Percentiles rank a stretch among this genome's conserved stretches.
Conservation (phyloP, 2,113 vertebrate genomes). For the Coregonus clupeaformis region DNA sequence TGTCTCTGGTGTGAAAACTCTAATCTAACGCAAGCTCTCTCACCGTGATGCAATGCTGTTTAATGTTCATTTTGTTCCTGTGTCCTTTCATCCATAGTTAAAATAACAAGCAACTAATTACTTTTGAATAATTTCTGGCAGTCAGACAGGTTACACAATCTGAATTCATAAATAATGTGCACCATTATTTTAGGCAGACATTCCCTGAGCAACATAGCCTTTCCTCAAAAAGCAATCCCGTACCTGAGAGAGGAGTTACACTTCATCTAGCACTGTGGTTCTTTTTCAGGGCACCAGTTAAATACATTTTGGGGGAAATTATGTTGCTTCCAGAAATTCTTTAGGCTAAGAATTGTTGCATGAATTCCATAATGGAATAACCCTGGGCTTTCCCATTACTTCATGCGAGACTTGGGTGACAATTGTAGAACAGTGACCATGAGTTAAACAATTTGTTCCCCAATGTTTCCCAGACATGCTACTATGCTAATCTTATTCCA, state of each 20-base stretch:
- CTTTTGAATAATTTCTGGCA: slow-evolving; percentile 62
- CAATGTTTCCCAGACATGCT: too few species aligned
- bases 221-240: too few species aligned
- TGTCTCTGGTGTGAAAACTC: background rate
- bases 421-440: too few species aligned
- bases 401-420: too few species aligned
- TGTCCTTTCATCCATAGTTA: slow-evolving; percentile 65
- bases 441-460: too few species aligned
- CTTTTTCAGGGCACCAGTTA: background rate
- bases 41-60: background rate
- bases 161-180: background rate
- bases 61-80: slow-evolving; percentile 26
- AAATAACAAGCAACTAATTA: slow-evolving; percentile 59
- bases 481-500: too few species aligned
- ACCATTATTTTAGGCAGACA: background rate
- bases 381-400: background rate
- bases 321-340: slow-evolving; percentile 2
- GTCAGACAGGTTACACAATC: slow-evolving; percentile 36
- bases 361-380: background rate
- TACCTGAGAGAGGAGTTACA: background rate
- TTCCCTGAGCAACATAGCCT: background rate
- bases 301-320: background rate
- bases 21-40: too few species aligned
- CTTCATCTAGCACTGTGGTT: background rate
- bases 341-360: slow-evolving; percentile 1